A percentile compares a stretch with the other conserved stretches of the same genome.
Conservation (phyloP, 2,113 vertebrate species). For the Oxyruncus cristatus region DNA sequence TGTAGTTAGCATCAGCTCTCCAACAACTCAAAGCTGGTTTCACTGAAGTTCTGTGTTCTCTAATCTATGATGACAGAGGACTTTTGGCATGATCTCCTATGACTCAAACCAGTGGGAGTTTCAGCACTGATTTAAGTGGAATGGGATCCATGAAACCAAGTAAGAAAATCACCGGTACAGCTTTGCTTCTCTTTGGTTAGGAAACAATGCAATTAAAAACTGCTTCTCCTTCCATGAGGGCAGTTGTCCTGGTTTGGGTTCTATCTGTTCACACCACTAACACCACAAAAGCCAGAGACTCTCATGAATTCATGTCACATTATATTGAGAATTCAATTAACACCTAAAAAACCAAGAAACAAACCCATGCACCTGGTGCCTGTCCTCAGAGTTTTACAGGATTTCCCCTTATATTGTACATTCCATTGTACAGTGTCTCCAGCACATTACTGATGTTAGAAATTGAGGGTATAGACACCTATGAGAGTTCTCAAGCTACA, state of each 20-base stretch:
- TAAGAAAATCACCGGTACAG: background rate
- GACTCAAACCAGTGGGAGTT: background rate
- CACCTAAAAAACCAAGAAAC: background rate
- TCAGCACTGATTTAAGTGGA: background rate
- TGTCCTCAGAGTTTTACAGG: background rate
- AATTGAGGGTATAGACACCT: background rate
- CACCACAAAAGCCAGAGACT: background rate
- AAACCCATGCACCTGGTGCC: background rate
- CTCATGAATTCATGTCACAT: background rate
- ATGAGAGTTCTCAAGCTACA: background rate
- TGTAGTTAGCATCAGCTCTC: background rate
- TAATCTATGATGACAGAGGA: background rate
- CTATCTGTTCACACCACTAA: background rate
- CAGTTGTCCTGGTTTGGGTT: background rate
- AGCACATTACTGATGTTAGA: background rate
- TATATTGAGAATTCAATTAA: background rate
- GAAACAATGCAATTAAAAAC: background rate
- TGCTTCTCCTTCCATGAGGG: rapidly evolving
- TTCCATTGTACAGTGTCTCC: background rate
- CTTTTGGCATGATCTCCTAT: background rate
- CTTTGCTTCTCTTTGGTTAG: background rate
- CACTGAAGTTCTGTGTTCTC: background rate
- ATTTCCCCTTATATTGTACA: background rate
- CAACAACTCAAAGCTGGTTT: background rate
- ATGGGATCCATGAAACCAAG: background rate